phyloP scores from a whole-genome alignment of 2,888 invertebrate species.

The Frankliniella fusca region DNA sequence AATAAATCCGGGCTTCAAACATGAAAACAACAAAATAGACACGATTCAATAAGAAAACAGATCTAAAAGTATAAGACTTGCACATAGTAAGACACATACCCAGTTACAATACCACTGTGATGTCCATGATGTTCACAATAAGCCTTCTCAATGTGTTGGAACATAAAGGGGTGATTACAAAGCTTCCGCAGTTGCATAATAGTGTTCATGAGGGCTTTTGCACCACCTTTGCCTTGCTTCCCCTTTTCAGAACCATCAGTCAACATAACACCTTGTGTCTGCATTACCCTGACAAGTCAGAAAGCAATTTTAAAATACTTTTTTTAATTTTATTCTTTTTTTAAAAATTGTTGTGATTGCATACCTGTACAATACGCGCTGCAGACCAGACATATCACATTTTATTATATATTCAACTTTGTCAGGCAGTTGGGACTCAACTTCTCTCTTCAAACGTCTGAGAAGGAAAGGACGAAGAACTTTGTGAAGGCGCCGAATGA shows the following conservation, averaged over 20 bases:
- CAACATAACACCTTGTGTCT: conserved; percentile 54
- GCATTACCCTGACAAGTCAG: conserved; percentile 52
- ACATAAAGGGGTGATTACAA: conserved; percentile 65
- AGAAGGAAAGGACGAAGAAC: conserved; percentile 61
- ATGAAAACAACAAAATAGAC: conserved; percentile 28
- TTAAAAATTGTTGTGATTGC: neutral
- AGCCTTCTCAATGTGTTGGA: conserved; percentile 58
- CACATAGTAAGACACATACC: conserved; percentile 33
- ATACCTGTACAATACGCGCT: conserved; percentile 51
- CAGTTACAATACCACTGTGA: conserved; percentile 37
- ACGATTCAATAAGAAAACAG: neutral
- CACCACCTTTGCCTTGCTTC: conserved; percentile 51
- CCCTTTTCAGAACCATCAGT: conserved; percentile 57
- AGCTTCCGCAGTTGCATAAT: conserved; percentile 63
- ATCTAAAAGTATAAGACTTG: neutral
- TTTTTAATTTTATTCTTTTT: neutral
- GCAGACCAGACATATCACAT: conserved; percentile 62
- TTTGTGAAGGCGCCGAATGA: conserved; percentile 63
- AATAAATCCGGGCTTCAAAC: conserved; percentile 51
- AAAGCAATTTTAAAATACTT: conserved; percentile 29
- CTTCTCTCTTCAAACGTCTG: conserved; percentile 60
- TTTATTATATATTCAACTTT: conserved; percentile 62
- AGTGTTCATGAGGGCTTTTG: conserved; percentile 59
- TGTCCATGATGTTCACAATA: conserved; percentile 48
- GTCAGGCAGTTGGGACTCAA: conserved; percentile 61